Evolutionary conservation across 2,113 vertebrate species (phyloP), one percentile per base, ranked within the genome.

Genomic region (Rhodinocichla rosea): DNA sequence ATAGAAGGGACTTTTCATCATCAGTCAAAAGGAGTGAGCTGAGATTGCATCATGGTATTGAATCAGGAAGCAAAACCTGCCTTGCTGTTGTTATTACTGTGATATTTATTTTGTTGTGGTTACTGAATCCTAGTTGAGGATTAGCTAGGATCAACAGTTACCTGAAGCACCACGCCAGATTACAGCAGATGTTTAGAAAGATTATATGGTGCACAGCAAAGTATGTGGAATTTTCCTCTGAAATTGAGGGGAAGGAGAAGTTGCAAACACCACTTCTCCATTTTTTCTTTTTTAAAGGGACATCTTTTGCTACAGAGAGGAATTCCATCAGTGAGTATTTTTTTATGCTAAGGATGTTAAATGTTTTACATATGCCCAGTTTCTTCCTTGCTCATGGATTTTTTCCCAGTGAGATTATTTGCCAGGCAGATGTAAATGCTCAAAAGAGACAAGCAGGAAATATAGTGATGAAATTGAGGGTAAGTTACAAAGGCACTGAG

Each of bases 361-460:
- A 67, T 21, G 1, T 69, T 91, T 92, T 76, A 33, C 3, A 6
- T n/a, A 49, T 7, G 6, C 10, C 37, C 11, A 45, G 19, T 70
- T 85, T 85, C 33, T 73, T 85, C 32, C 39, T 73, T 86, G 27
- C 21, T 78, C 62, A 32, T 2, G 4, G 39, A 59, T 30, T 79
- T 7, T 87, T 85, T 69, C 15, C 9, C 32, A 52, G 44, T 24
- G 18, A 92, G 27, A 33, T 33, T 75, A 23, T 67, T 90, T 76
- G 8, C 3, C 20, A 87, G 65, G 14, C 49, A 78, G 56, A 84
- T 39, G 40, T 27, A 87, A 80, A 83, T 49, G 71, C 10, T 83
- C 56, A 40, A 55, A 71, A 67, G 77, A 88, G 45, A 42, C 6
- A 78, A 85, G 62, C 24, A 73, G 53, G 39, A 95, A 89, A 87